phyloP scores from a whole-genome alignment of 2,888 invertebrate species.

The Mechanitis mazaeus region DNA sequence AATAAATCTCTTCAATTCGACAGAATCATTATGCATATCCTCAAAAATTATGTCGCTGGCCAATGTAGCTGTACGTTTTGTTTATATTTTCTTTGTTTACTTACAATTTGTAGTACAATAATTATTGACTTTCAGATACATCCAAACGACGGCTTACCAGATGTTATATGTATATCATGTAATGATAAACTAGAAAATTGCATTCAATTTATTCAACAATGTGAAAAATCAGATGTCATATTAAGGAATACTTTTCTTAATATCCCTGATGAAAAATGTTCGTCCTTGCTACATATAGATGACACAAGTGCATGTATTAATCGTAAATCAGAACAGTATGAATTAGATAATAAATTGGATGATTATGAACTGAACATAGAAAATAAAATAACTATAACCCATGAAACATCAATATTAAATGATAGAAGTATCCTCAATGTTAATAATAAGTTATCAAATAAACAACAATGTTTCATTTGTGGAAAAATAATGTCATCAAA shows the following conservation, averaged over 20 bases:
- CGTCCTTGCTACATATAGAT: too few relatives aligned
- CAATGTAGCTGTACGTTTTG: slow-evolving; percentile 49
- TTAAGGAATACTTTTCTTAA: slow-evolving; percentile 35
- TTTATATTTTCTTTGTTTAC: background rate
- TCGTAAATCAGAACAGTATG: background rate
- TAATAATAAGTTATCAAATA: slow-evolving; percentile 13
- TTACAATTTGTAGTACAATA: background rate
- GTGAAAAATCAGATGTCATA: slow-evolving; percentile 50
- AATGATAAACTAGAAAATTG: slow-evolving; percentile 48
- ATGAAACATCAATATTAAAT: slow-evolving; percentile 9
- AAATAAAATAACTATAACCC: slow-evolving; percentile 26
- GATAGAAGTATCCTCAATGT: slow-evolving; percentile 17
- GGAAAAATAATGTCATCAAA: slow-evolving; percentile 73
- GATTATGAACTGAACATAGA: slow-evolving; percentile 30
- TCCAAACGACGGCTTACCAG: slow-evolving; percentile 56
- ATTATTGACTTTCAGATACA: slow-evolving; percentile 45
- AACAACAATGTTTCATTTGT: slow-evolving; percentile 63
- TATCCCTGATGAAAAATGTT: too few relatives aligned
- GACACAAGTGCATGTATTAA: too few relatives aligned
- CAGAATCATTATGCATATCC: slow-evolving; percentile 42
- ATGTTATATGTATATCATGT: slow-evolving; percentile 53
- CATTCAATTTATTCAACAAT: slow-evolving; percentile 50
- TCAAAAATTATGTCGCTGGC: slow-evolving; percentile 52
- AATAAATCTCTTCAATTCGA: slow-evolving; percentile 44
- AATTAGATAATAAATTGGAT: background rate